Percentiles rank a stretch among this genome's conserved stretches.
Conservation (phyloP, 2,113 vertebrate species). For the Gobiocypris rarus region DNA sequence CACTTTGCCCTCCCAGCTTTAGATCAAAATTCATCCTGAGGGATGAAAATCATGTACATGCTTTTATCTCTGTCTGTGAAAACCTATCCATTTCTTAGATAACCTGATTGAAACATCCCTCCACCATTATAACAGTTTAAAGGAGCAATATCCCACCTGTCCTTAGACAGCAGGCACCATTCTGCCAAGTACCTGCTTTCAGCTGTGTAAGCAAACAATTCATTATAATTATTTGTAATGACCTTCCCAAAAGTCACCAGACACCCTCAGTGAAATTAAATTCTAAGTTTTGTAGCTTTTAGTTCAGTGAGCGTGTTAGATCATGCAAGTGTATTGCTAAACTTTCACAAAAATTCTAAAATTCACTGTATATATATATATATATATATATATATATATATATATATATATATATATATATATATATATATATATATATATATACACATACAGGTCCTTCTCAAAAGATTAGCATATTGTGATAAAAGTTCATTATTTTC, state of each 20-base stretch:
- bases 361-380: no score
- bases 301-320: no score
- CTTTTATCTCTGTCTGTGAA: conserved; percentile 23
- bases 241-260: not conserved
- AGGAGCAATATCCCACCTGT: not conserved
- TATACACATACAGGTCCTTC: no score
- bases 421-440: no score
- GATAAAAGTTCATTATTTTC: no score
- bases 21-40: conserved; percentile 21
- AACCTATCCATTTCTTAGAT: conserved; percentile 7
- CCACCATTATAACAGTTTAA: not conserved
- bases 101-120: conserved; percentile 6
- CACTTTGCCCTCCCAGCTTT: not conserved
- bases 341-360: no score
- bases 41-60: not conserved
- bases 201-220: not conserved
- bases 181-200: not conserved
- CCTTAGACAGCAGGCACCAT: no score
- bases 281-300: not conserved
- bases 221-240: not conserved
- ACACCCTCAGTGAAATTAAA: not conserved
- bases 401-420: no score
- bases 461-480: no score
- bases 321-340: no score
- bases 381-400: no score